Base-by-base conservation (phyloP, 2,888 invertebrate species). In the Callinectes sapidus region DNA sequence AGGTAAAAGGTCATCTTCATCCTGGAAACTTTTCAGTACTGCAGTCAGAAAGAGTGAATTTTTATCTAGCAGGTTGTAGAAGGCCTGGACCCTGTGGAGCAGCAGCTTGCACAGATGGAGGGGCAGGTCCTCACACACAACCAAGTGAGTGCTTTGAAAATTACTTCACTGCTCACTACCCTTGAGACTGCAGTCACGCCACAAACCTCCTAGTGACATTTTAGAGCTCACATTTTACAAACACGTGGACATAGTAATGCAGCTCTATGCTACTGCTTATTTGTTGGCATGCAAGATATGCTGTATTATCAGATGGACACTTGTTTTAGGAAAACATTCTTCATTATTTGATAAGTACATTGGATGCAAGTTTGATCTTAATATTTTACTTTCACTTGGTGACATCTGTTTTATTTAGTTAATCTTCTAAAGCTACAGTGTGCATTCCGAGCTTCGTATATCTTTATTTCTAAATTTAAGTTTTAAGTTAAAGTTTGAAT, bases 41-140 rank as follows among this genome's bases (percentile, higher is more conserved):
- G 23, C 13, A 71, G 28, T 71, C 8, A 71, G 28, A 28, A 71
- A 71, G 61, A 71, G n/a, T 39, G 39, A 23, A 18, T 87, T 87
- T 87, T 28, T 14, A 18, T 48, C 87, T 48, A 48, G 48, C 77
- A 92, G 92, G 92, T 92, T 48, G 92, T 93, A 39, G 92, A 91
- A 91, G 92, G 91, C 2, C 61, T 94, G 89, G 93, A 93, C 71
- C 91, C 91, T 5, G 93, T 93, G 32, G 93, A 90, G 61, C 94
- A 90, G 48, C 94, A 92, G 92, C 55, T 94, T 55, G 94, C 92
- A 90, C 94, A 94, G 85, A 94, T 92, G 91, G 94, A 94, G 81
- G 91, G 92, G 2, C 94, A 92, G 71, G 94, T 94, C 23, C 89
- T 94, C 54, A 91, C 94, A 61, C 92, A 93, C 48, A 93, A 93